Evolutionary conservation across 2,797 vertebrate species (phyloP).

Genomic region (Typhlichthys subterraneus): DNA sequence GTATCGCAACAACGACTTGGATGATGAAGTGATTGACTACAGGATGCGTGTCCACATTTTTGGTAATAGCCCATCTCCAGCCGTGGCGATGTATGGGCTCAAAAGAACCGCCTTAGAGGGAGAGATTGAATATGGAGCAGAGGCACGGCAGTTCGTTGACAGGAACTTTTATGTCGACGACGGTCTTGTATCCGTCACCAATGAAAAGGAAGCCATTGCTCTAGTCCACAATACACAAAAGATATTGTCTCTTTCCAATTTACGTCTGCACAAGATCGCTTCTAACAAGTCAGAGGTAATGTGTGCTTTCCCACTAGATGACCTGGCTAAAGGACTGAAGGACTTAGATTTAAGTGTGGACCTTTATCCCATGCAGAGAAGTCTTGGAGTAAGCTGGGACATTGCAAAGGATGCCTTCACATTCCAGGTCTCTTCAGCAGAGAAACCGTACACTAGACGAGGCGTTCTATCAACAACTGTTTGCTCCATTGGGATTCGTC

Average conservation of each 20-base stretch:
- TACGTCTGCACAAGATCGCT: not conserved
- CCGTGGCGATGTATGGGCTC: not conserved
- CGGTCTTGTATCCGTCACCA: no score
- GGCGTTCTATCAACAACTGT: slow-evolving; percentile 24
- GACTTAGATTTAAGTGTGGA: not conserved
- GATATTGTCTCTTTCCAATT: not conserved
- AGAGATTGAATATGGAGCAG: not conserved
- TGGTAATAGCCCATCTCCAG: not conserved
- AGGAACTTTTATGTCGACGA: not conserved
- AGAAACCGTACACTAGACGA: slow-evolving; percentile 19
- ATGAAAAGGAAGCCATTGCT: no score
- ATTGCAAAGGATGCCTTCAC: slow-evolving; percentile 11
- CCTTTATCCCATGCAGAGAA: not conserved
- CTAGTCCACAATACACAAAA: not conserved
- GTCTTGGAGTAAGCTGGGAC: slow-evolving; percentile 15
- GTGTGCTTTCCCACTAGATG: not conserved
- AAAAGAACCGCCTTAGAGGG: not conserved
- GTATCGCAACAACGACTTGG: not conserved
- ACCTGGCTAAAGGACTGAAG: not conserved
- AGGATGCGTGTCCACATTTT: slow-evolving; percentile 1
- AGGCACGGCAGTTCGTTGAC: not conserved
- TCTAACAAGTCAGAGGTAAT: not conserved
- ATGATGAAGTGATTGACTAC: not conserved
- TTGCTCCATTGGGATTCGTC: slow-evolving; percentile 9
- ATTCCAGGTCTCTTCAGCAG: slow-evolving; percentile 5